Base-by-base conservation (phyloP, 64 coral and sea anemone species). In the Actinia equina region DNA sequence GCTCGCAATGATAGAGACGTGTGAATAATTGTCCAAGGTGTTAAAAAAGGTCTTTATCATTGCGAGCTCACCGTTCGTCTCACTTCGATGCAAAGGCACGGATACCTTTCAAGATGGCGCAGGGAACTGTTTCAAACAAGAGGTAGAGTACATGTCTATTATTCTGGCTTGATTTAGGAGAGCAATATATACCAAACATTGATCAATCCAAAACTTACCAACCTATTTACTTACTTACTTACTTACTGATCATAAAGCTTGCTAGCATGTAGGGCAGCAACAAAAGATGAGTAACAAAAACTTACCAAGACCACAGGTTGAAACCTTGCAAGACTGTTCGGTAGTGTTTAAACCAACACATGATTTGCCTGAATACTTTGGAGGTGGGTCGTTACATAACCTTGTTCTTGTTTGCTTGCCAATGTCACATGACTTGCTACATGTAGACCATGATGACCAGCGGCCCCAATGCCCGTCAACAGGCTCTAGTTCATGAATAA, bases 391-490 rank as follows among this genome's bases (percentile, higher is more conserved):
- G 45, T 93, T 84, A 59, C 94, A 97, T 77, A 78, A 84, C 59
- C 94, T 87, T 23, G 88, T 90, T 61, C 94, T 85, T 65, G 85
- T 64, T 42, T 97, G 91, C 4, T 52, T 88, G 59, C 94, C 94
- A 56, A 88, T 59, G 11, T 91, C 94, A 76, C 94, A 97, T 15
- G 71, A 12, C 52, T 86, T 79, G 44, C 86, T 87, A 77, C 94
- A 97, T 13, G 19, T 44, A 44, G 79, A 88, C 94, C 94, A 97
- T 27, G 85, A 67, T 27, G 91, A 90, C 94, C 94, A 97, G 18
- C 94, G 91, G 17, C 94, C 94, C 94, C 94, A 97, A 74, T 97
- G 94, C 59, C 94, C 94, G 43, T 97, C 65, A 60, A 97, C 89
- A 23, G 94, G 94, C 27, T 91, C 94, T 97, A 84, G 14, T 49